These are phyloP conservation scores for Triplophysa siluroides DNA, from an alignment of 2,113 vertebrate species.

Conservation along the genomic window DNA sequence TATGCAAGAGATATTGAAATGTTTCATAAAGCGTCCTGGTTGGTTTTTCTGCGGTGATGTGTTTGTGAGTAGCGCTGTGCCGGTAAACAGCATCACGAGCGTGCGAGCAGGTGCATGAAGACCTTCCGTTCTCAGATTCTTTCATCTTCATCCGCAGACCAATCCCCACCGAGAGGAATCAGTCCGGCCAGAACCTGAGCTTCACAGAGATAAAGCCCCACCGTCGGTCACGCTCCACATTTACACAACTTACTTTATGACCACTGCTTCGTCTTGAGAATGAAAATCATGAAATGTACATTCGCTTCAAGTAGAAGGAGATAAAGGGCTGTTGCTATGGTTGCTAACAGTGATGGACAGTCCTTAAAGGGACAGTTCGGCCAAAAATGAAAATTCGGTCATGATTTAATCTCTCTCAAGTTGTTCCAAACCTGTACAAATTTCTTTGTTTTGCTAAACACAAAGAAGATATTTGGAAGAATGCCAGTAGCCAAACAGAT, in stretches of 20 bases:
- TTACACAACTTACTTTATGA: neutral
- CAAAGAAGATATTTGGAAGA: too few relatives aligned
- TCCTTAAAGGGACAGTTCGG: too few relatives aligned
- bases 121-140: slow-evolving; percentile 1
- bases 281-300: too few relatives aligned
- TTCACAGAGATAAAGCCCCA: slow-evolving; percentile 13
- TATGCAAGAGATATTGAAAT: slow-evolving; percentile 21
- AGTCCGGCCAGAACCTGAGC: slow-evolving; percentile 1
- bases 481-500: too few relatives aligned
- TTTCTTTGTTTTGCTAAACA: too few relatives aligned
- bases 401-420: too few relatives aligned
- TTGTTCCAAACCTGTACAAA: too few relatives aligned
- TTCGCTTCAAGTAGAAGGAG: too few relatives aligned
- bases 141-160: slow-evolving; percentile 29
- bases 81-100: neutral
- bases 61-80: neutral
- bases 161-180: slow-evolving; percentile 24
- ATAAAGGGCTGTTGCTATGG: too few relatives aligned
- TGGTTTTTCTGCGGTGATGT: slow-evolving; percentile 14
- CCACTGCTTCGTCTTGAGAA: too few relatives aligned
- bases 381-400: too few relatives aligned
- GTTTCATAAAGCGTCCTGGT: slow-evolving; percentile 11
- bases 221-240: slow-evolving; percentile 24
- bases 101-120: slow-evolving; percentile 24
- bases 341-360: too few relatives aligned